Evolutionary conservation across 2,888 invertebrate genomes (phyloP).

Genomic region (Stenichneumon culpator): DNA sequence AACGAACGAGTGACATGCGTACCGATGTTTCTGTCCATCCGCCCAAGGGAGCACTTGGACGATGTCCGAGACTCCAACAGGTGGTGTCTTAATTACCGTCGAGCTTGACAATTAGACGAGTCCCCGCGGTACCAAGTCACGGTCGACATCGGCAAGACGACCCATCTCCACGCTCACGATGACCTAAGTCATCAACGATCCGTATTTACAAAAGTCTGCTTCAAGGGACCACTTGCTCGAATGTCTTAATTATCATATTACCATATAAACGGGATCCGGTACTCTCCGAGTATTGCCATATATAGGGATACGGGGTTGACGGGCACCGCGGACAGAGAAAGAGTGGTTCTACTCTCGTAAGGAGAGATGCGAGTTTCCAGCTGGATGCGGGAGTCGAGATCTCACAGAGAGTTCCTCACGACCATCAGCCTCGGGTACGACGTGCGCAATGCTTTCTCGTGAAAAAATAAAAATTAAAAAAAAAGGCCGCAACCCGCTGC

Average conservation of each 20-base stretch:
- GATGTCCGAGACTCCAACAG: slow-evolving; percentile 27
- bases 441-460: slow-evolving; percentile 55
- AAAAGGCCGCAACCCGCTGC: slow-evolving; percentile 36
- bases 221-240: slow-evolving; percentile 53
- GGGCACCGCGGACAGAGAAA: slow-evolving; percentile 48
- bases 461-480: slow-evolving; percentile 31
- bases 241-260: slow-evolving; percentile 77
- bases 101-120: slow-evolving; percentile 57
- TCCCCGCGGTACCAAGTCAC: slow-evolving; percentile 40
- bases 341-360: slow-evolving; percentile 52
- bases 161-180: slow-evolving; percentile 15
- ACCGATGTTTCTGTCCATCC: slow-evolving; percentile 10
- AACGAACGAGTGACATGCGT: slow-evolving; percentile 22
- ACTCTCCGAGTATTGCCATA: slow-evolving; percentile 65
- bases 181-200: slow-evolving; percentile 49
- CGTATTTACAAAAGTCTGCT: slow-evolving; percentile 38
- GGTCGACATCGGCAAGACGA: slow-evolving; percentile 16
- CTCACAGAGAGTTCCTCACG: slow-evolving; percentile 34
- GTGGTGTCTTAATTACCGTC: slow-evolving; percentile 58
- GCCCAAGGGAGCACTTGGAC: slow-evolving; percentile 51
- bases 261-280: slow-evolving; percentile 71
- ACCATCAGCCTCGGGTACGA: slow-evolving; percentile 13
- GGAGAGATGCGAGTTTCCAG: slow-evolving; percentile 62
- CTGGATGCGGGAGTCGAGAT: slow-evolving; percentile 57
- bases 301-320: slow-evolving; percentile 67